phyloP scores from a whole-genome alignment of 2,888 invertebrate genomes.

The Netelia fuscicornis region DNA sequence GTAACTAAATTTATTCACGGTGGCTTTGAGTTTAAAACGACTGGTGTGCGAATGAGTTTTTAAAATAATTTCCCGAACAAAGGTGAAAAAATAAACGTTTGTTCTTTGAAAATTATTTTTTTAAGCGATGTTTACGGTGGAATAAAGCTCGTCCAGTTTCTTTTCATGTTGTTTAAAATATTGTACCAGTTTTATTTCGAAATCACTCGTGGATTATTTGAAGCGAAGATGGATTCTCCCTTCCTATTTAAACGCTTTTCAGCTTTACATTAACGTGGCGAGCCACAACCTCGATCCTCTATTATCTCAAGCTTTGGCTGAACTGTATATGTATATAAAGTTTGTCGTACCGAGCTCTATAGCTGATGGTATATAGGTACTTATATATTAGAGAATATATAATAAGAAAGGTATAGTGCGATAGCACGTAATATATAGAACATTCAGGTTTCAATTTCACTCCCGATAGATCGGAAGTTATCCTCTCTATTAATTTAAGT shows the following conservation, averaged over 20 bases:
- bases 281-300: conserved; percentile 13
- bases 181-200: neutral
- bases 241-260: neutral
- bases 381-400: neutral
- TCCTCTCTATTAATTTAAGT: conserved; percentile 18
- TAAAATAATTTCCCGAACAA: too few species aligned
- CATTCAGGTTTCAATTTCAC: conserved; percentile 9
- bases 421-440: neutral
- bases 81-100: too few species aligned
- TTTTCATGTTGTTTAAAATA: neutral
- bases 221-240: neutral
- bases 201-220: neutral
- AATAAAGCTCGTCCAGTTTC: neutral
- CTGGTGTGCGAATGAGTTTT: too few species aligned
- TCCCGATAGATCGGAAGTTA: conserved; percentile 10
- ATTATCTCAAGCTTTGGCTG: conserved; percentile 2
- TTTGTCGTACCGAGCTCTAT: conserved; percentile 1
- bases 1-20: too few species aligned
- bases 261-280: neutral
- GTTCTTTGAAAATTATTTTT: too few species aligned
- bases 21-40: too few species aligned
- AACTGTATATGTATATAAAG: conserved; percentile 7
- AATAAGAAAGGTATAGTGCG: neutral
- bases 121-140: neutral
- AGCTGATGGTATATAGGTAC: neutral